Conservation (phyloP, 2,113 vertebrate genomes). For the Grammomys surdaster region DNA sequence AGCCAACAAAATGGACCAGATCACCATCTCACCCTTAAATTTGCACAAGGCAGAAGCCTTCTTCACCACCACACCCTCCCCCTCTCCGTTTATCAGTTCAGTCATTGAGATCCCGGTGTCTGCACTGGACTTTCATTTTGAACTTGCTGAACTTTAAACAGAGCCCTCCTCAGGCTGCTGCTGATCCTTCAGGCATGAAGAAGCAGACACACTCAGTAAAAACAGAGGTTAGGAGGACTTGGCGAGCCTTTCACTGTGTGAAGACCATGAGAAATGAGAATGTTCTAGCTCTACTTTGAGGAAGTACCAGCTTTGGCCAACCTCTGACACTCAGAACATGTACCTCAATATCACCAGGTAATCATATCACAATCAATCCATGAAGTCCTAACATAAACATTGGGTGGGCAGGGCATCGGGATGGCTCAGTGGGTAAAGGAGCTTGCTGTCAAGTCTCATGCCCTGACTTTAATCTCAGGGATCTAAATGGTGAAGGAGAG, state of each 20-base stretch:
- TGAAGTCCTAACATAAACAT: not conserved
- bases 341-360: not conserved
- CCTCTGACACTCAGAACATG: too few relatives aligned
- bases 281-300: not conserved
- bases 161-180: not conserved
- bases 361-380: not conserved
- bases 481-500: not conserved
- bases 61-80: not conserved
- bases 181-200: not conserved
- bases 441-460: not conserved
- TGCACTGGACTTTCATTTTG: not conserved
- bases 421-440: not conserved
- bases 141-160: not conserved
- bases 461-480: not conserved
- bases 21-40: not conserved
- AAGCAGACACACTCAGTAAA: too few relatives aligned
- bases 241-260: not conserved
- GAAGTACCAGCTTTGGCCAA: not conserved
- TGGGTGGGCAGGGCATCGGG: not conserved
- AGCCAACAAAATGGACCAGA: too few relatives aligned
- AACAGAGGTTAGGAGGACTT: not conserved
- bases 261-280: too few relatives aligned
- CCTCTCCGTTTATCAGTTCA: accelerated
- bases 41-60: too few relatives aligned
- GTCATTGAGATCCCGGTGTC: not conserved